phyloP scores from a whole-genome alignment of 2,888 invertebrate species.

The Drosophila mimetica region DNA sequence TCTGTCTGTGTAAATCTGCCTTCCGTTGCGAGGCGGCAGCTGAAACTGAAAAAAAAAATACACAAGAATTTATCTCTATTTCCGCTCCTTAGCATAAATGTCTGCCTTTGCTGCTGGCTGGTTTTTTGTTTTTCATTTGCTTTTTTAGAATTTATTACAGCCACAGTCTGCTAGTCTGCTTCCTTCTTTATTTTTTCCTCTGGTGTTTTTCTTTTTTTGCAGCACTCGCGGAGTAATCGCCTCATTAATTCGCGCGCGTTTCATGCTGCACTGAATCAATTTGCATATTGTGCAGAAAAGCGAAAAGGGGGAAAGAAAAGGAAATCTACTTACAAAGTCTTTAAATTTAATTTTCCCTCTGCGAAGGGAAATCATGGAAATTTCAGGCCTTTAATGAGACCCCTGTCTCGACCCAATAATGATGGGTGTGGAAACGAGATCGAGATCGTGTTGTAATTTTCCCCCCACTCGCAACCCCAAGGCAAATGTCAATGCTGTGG shows the following conservation, averaged over 20 bases:
- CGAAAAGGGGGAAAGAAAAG: conserved; percentile 43
- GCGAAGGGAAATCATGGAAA: conserved; percentile 54
- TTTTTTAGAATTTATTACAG: conserved; percentile 67
- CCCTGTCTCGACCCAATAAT: conserved; percentile 11
- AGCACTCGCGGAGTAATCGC: conserved; percentile 72
- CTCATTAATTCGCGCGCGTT: conserved; percentile 80
- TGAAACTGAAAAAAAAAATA: conserved; percentile 30
- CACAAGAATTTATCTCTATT: conserved; percentile 77
- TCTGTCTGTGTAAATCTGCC: conserved; percentile 74
- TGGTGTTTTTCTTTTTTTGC: conserved; percentile 33
- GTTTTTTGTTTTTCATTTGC: conserved; percentile 43
- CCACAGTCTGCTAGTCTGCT: conserved; percentile 31
- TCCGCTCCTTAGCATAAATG: conserved; percentile 77
- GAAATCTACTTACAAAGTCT: conserved; percentile 75
- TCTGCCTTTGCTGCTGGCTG: conserved; percentile 43
- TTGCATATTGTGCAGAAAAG: conserved; percentile 77
- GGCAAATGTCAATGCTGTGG: conserved; percentile 69
- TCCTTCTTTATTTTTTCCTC: conserved; percentile 24
- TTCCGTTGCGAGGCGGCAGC: conserved; percentile 68
- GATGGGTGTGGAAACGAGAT: conserved; percentile 55
- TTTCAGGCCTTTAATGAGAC: conserved; percentile 73
- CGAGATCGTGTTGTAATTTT: conserved; percentile 42
- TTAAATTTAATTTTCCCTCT: conserved; percentile 70
- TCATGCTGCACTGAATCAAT: conserved; percentile 78
- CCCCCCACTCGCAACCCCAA: conserved; percentile 20